Evolutionary conservation across 2,797 vertebrate genomes (phyloP), one percentile per base, ranked within the genome.

Genomic region (Ptychobarbus kaznakovi): DNA sequence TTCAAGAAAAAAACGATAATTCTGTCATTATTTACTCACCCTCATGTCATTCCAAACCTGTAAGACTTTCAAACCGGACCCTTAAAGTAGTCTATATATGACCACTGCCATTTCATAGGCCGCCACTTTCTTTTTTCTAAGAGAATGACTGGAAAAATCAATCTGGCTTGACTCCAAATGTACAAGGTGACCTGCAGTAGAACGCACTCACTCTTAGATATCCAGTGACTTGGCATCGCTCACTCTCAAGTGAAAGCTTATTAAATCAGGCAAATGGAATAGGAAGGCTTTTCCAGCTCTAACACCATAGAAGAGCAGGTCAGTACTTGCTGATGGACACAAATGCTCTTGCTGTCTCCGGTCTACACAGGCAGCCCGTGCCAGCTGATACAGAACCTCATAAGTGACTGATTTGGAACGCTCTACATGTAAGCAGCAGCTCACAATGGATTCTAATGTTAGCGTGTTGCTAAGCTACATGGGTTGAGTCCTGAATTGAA

Each of bases 161-260:
- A 81, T 70, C 73, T 88, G 86, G 87, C 81, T 56, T 6, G 16
- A 8, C 11, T 66, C 77, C 84, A 86, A 32, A 40, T 80, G 73
- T 49, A 16, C 86, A 89, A 89, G 78, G 80, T 89, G 85, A 90
- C 89, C 85, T 77, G 61, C 28, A 51, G 72, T 53, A 40, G 20
- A 65, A 82, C 65, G 86, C 65, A 22, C 70, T 42, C 38, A 9
- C 65, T 86, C 44, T 82, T 81, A 42, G 49, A 69, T 79, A 82
- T 84, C 72, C 35, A 66, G n/a, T 18, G 70, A 32, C 70, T 85
- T 86, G 81, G 81, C 69, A 56, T 56, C 16, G n/a, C 10, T 65
- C 20, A 6, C 58, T 58, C 53, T 77, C 25, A 69, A 65, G 72
- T 73, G 69, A 85, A 87, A 82, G 51, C 53, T 66, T 53, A 46